Percentiles rank a stretch among this genome's conserved stretches.
Evolutionary conservation across 2,888 invertebrate species (phyloP).

Genomic region (Ernsta delagoae): DNA sequence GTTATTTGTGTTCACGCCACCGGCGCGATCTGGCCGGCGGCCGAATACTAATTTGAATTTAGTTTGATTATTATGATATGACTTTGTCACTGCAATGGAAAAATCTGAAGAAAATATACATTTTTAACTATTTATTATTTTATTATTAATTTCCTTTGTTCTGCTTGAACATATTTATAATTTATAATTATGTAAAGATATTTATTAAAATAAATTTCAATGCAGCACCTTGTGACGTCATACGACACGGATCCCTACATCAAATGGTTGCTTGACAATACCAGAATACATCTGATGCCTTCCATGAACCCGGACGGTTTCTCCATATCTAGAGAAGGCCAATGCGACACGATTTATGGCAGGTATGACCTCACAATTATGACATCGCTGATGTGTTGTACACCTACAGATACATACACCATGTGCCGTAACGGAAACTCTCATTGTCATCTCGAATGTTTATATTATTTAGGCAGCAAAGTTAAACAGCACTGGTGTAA

Average conservation of each 20-base stretch:
- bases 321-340: constrained; percentile 95
- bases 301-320: constrained; percentile 99
- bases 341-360: constrained; percentile 94
- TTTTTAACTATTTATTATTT: no score
- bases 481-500: neutral
- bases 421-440: constrained; percentile 16
- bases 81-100: no score
- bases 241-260: constrained; percentile 94
- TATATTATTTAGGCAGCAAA: neutral
- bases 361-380: constrained; percentile 79
- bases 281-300: constrained; percentile 98
- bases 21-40: no score
- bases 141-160: no score
- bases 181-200: no score
- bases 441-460: neutral
- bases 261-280: constrained; percentile 96
- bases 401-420: neutral
- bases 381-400: neutral
- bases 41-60: no score
- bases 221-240: constrained; percentile 92
- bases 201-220: constrained; percentile 48
- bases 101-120: no score
- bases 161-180: no score
- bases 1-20: no score
- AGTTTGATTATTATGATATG: no score